phyloP scores from a whole-genome alignment of 2,797 vertebrate genomes.

The Lacerta bilineata region DNA sequence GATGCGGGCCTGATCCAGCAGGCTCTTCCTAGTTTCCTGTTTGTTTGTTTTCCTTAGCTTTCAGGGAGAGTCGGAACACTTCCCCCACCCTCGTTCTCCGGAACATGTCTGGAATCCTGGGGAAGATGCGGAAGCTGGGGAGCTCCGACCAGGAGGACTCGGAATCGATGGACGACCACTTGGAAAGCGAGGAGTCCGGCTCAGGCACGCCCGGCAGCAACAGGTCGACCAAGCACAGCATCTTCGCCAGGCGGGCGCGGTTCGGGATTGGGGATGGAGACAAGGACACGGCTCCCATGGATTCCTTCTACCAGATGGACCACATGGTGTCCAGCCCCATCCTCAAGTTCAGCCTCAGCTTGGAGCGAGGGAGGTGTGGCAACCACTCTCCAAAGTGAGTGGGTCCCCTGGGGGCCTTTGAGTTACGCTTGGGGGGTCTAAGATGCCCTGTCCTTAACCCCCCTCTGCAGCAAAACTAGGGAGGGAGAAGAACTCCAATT shows the following conservation, averaged over 20 bases:
- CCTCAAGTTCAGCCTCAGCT: conserved; percentile 83
- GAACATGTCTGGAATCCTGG: conserved; percentile 67
- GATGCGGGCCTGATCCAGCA: too few species aligned
- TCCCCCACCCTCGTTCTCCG: background rate
- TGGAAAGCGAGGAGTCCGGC: conserved; percentile 80
- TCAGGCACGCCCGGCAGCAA: conserved; percentile 68
- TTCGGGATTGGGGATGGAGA: conserved; percentile 78
- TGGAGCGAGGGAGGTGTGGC: conserved; percentile 80
- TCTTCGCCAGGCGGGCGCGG: conserved; percentile 69
- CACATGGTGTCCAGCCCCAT: conserved; percentile 70
- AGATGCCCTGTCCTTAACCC: too few species aligned
- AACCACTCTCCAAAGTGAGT: conserved; percentile 62
- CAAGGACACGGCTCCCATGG: conserved; percentile 85
- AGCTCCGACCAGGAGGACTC: conserved; percentile 77
- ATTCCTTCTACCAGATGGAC: conserved; percentile 88
- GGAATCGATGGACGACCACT: conserved; percentile 73
- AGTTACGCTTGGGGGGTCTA: too few species aligned
- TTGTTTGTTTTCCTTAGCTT: background rate
- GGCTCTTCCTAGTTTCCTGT: too few species aligned
- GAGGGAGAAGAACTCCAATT: too few species aligned
- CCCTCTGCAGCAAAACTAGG: too few species aligned
- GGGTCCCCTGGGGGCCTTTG: too few species aligned
- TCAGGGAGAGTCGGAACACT: conserved; percentile 2
- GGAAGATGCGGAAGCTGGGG: conserved; percentile 84
- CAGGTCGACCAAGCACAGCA: conserved; percentile 69